phyloP scores from a whole-genome alignment of 1,140 invertebrate species.

The Bemisia tabaci region DNA sequence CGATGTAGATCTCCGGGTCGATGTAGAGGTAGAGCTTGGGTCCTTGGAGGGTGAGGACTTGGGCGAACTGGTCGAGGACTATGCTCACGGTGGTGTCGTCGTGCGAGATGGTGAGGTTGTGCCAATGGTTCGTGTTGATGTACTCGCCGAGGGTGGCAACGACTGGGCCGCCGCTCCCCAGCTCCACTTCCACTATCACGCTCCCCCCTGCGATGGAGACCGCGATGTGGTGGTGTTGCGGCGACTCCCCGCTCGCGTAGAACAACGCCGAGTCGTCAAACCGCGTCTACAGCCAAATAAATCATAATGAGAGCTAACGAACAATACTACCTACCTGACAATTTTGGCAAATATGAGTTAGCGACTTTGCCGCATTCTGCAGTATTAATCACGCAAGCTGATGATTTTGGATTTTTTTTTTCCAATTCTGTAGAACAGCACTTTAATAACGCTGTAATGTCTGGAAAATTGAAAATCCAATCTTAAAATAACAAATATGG shows the following conservation, averaged over 20 bases:
- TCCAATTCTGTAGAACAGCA: too few relatives aligned
- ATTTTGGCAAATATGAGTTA: too few relatives aligned
- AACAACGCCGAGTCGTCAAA: constrained; percentile 77
- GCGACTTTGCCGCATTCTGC: too few relatives aligned
- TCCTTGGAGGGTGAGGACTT: constrained; percentile 53
- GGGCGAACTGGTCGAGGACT: constrained; percentile 53
- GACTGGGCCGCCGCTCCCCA: constrained; percentile 57
- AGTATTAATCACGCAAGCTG: too few relatives aligned
- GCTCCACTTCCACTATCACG: constrained; percentile 65
- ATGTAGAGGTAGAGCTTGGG: constrained; percentile 65
- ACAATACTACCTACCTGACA: too few relatives aligned
- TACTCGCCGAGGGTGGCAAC: constrained; percentile 48
- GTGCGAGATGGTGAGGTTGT: constrained; percentile 77
- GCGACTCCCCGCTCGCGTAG: constrained; percentile 73
- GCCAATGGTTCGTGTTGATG: constrained; percentile 65
- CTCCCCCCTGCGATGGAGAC: constrained; percentile 63
- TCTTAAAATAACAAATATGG: too few relatives aligned
- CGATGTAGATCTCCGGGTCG: constrained; percentile 85
- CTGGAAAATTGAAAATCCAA: too few relatives aligned
- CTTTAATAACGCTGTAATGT: too few relatives aligned
- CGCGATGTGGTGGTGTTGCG: constrained; percentile 61
- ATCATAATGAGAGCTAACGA: too few relatives aligned
- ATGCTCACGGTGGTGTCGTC: constrained; percentile 53
- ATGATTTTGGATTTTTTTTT: too few relatives aligned
- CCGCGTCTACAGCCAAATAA: constrained; percentile 42